Conservation (phyloP, 2,888 invertebrate genomes). For the Cosmorhoe ocellata region DNA sequence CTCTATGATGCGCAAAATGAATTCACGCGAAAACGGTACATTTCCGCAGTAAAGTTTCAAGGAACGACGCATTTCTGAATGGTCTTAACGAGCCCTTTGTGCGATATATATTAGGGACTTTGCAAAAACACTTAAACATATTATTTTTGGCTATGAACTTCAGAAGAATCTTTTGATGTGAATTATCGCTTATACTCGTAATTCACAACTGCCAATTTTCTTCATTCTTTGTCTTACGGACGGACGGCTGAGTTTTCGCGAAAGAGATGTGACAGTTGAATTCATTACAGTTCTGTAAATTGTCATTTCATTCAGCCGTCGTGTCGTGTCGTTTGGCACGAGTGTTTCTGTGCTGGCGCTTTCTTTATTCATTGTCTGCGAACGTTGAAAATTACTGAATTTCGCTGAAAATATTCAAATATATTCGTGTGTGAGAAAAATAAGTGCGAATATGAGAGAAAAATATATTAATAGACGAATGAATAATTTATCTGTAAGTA, state of each 20-base stretch:
- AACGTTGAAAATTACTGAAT: slow-evolving; percentile 24
- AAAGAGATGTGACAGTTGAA: slow-evolving; percentile 47
- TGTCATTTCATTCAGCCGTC: slow-evolving; percentile 38
- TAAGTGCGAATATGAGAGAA: not conserved
- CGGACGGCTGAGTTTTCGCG: slow-evolving; percentile 52
- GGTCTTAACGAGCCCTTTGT: slow-evolving; percentile 22
- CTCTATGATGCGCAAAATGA: slow-evolving; percentile 24
- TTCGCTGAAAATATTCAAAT: slow-evolving; percentile 12
- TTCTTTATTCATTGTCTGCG: slow-evolving; percentile 30
- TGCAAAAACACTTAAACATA: slow-evolving; percentile 14
- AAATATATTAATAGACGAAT: not conserved
- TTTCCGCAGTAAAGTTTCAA: slow-evolving; percentile 25
- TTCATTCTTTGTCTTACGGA: slow-evolving; percentile 61
- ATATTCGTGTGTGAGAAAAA: slow-evolving; percentile 4
- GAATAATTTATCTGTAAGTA: too few species aligned
- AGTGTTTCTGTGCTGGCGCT: slow-evolving; percentile 25
- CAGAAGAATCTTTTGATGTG: slow-evolving; percentile 48
- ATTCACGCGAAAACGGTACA: slow-evolving; percentile 16
- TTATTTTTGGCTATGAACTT: slow-evolving; percentile 4
- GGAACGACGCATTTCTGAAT: slow-evolving; percentile 19
- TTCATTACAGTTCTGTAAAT: slow-evolving; percentile 45
- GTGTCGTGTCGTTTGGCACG: slow-evolving; percentile 33
- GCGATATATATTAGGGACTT: slow-evolving; percentile 11
- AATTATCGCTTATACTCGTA: slow-evolving; percentile 44
- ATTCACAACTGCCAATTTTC: slow-evolving; percentile 61